Percentiles rank a stretch among this genome's conserved stretches.
Conservation (phyloP, 2,888 invertebrate species). For the Papilio protenor region DNA sequence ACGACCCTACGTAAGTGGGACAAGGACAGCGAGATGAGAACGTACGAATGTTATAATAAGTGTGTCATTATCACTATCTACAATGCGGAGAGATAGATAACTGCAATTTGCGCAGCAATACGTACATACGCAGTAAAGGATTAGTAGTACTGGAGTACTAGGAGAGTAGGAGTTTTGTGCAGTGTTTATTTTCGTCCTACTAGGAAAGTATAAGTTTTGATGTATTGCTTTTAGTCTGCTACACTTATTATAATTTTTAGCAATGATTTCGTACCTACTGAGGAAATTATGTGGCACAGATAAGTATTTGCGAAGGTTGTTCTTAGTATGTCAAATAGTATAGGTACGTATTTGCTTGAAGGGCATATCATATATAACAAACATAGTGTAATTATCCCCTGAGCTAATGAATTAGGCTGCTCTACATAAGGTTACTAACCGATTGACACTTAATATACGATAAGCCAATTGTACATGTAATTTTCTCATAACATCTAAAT, state of each 20-base stretch:
- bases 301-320: not conserved
- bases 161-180: not conserved
- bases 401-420: not conserved
- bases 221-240: not conserved
- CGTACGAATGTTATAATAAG: too few species aligned
- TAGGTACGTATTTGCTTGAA: not conserved
- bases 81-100: too few species aligned
- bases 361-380: not conserved
- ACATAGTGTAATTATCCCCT: not conserved
- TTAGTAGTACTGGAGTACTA: not conserved
- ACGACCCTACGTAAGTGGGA: too few species aligned
- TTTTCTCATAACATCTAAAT: not conserved
- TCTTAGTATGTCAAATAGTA: not conserved
- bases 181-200: not conserved
- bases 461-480: not conserved
- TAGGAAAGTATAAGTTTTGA: not conserved
- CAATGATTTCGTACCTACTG: not conserved
- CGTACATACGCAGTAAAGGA: not conserved
- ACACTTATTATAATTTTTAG: not conserved
- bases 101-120: not conserved
- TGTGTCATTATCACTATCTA: too few species aligned
- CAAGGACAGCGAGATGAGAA: too few species aligned
- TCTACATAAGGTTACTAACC: conserved; percentile 1
- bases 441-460: not conserved
- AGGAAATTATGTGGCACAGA: not conserved